Base-by-base conservation (phyloP, 1,140 invertebrate genomes). In the Antheraea mylitta region DNA sequence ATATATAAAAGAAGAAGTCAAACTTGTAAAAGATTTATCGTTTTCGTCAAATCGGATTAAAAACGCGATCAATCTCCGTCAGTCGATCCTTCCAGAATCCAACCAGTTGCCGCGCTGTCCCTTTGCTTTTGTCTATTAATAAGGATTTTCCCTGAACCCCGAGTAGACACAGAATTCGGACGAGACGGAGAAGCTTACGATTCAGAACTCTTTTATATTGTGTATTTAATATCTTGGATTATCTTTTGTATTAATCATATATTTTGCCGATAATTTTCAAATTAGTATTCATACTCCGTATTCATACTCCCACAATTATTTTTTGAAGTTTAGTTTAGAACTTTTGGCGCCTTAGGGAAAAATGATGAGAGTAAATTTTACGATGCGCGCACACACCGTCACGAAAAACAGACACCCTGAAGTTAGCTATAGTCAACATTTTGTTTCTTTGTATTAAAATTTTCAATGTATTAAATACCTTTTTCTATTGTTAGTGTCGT, bases 101-200 rank as follows among this genome's bases (percentile, higher is more conserved):
- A 71, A 73, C 72, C 73, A 53, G 45, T 53, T 68, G 71, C 58
- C 66, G 69, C 67, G 71, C 67, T 78, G 45, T 53, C 45, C 7
- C 16, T 71, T 67, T 70, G 73, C 67, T 73, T 77, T 73, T 72
- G 73, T 80, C 86, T 90, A 90, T 90, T 90, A 90, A 88, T 88
- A 90, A 88, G 83, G 87, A 87, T 90, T 88, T 87, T 81, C 83
- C 82, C 16, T 53, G 45, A 53, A 53, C 45, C 45, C 45, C 16
- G 45, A 53, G 16, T 53, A 53, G 45, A 13, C 45, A 6, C 45
- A n/a, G 13, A 13, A 13, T 53, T 53, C 45, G 45, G 6, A 53
- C 11, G 11, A 53, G 45, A 53, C 16, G 45, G 16, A 53, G 13
- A 53, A n/a, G 11, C 45, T 53, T 53, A 53, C 16, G 1, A 6